Conservation (phyloP, 2,888 invertebrate genomes). For the Hyposoter didymator region DNA sequence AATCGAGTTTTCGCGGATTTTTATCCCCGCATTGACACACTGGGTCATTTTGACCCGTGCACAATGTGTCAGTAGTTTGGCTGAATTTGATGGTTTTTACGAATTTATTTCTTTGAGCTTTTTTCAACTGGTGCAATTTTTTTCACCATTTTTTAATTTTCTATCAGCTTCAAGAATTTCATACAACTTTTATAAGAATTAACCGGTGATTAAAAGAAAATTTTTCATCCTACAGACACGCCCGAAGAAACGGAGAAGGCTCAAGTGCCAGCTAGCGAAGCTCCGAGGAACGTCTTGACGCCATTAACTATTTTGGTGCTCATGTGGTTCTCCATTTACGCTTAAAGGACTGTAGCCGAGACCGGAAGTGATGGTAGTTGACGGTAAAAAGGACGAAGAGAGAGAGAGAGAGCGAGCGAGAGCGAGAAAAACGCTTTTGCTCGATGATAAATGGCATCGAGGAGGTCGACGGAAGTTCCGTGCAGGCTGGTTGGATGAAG, state of each 20-base stretch:
- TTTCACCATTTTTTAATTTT: too few relatives aligned
- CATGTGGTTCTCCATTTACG: constrained; percentile 53
- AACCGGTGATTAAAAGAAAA: not conserved
- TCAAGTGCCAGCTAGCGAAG: constrained; percentile 9
- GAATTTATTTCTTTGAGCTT: too few relatives aligned
- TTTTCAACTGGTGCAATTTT: too few relatives aligned
- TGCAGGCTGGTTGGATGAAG: constrained; percentile 34
- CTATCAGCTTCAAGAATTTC: not conserved
- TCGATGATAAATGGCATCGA: constrained; percentile 60
- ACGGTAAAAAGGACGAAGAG: constrained; percentile 48
- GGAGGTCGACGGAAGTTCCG: constrained; percentile 44
- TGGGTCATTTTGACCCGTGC: too few relatives aligned
- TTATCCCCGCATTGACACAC: too few relatives aligned
- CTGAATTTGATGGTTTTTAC: too few relatives aligned
- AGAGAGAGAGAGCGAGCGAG: not conserved
- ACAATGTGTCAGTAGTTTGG: too few relatives aligned
- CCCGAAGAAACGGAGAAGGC: constrained; percentile 48
- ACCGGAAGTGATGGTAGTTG: constrained; percentile 55
- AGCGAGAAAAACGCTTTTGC: constrained; percentile 22
- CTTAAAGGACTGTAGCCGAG: constrained; percentile 44
- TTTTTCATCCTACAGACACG: constrained; percentile 45
- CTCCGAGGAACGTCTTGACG: constrained; percentile 57
- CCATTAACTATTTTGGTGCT: constrained; percentile 51
- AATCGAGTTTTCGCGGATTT: too few relatives aligned
- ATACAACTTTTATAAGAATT: not conserved